Conservation (phyloP, 92 coral and sea anemone species). For the Parazoanthus swiftii region DNA sequence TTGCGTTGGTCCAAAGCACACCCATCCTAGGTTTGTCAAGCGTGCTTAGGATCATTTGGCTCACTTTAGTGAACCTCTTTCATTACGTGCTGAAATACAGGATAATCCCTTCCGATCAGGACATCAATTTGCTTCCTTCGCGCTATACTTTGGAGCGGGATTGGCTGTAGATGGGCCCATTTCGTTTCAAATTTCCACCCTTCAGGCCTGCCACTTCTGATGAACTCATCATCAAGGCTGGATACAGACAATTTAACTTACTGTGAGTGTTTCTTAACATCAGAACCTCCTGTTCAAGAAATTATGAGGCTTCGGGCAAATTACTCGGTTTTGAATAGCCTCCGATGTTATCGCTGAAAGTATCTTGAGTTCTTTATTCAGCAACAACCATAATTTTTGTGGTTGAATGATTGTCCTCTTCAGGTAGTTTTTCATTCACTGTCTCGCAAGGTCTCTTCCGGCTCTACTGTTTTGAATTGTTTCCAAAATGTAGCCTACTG, state of each 20-base stretch:
- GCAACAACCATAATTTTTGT: no score
- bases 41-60: neutral
- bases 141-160: slow-evolving; percentile 50
- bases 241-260: slow-evolving; percentile 18
- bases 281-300: slow-evolving; percentile 50
- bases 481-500: no score
- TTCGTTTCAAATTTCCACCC: no score
- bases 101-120: slow-evolving; percentile 68
- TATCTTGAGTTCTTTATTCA: no score
- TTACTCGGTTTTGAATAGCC: neutral
- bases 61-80: slow-evolving; percentile 48
- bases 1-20: slow-evolving; percentile 65
- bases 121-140: slow-evolving; percentile 54
- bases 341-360: no score
- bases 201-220: no score
- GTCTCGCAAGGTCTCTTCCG: no score
- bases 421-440: no score
- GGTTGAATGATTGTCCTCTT: no score
- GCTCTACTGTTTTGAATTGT: no score
- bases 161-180: no score
- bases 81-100: slow-evolving; percentile 52
- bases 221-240: no score
- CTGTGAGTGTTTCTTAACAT: slow-evolving; percentile 44
- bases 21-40: slow-evolving; percentile 32
- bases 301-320: neutral